These are phyloP conservation scores for Drosophila trapezifrons DNA, from an alignment of 1,140 invertebrate species.

Conservation along the genomic window DNA sequence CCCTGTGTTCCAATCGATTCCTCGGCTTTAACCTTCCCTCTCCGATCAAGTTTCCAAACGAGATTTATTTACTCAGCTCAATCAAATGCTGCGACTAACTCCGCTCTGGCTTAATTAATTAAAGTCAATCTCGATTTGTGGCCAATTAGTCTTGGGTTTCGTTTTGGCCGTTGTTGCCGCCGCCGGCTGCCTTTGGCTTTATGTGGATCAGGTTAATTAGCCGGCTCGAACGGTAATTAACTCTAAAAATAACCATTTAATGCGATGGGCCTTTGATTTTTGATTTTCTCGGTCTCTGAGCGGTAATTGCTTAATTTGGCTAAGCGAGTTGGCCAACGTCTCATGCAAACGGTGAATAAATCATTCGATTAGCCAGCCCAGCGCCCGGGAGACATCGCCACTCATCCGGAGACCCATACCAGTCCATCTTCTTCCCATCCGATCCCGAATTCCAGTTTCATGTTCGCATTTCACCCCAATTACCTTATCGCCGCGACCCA, in stretches of 20 bases:
- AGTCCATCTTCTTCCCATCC: background rate
- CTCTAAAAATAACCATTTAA: conserved; percentile 66
- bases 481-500: conserved; percentile 81
- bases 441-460: conserved; percentile 25
- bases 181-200: conserved; percentile 39
- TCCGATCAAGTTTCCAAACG: conserved; percentile 39
- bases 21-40: conserved; percentile 25
- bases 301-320: conserved; percentile 77
- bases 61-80: conserved; percentile 58
- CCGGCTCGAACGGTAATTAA: conserved; percentile 58
- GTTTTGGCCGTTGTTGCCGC: conserved; percentile 46
- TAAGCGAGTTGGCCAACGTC: conserved; percentile 61
- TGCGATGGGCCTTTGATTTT: conserved; percentile 52
- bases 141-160: conserved; percentile 68
- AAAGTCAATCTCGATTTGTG: conserved; percentile 75
- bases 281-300: conserved; percentile 29
- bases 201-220: conserved; percentile 80
- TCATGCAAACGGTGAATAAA: conserved; percentile 79
- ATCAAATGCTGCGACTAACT: conserved; percentile 49
- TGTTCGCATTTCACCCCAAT: conserved; percentile 82
- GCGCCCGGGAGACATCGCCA: conserved; percentile 29
- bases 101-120: conserved; percentile 63
- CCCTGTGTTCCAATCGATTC: background rate
- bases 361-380: conserved; percentile 63
- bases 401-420: conserved; percentile 10